phyloP scores from a whole-genome alignment of 2,113 vertebrate species.

The Daphoenositta chrysoptera region DNA sequence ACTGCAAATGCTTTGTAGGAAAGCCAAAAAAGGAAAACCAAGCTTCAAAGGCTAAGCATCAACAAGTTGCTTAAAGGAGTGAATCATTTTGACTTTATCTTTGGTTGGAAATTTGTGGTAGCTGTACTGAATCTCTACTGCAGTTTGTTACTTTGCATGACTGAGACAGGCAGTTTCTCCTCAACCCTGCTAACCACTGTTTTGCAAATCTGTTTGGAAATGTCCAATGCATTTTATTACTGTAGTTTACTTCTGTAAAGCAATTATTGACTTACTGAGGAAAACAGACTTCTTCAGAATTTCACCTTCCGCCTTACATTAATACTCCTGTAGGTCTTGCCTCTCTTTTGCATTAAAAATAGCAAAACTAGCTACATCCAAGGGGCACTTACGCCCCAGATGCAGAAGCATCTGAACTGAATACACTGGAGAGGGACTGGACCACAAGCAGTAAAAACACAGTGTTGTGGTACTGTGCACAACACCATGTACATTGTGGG shows the following conservation, averaged over 20 bases:
- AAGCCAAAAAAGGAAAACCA: neutral
- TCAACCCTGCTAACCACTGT: rapidly evolving
- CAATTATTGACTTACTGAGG: neutral
- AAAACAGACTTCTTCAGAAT: neutral
- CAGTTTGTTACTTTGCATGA: neutral
- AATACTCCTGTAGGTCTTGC: neutral
- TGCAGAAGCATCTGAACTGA: neutral
- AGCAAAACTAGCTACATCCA: neutral
- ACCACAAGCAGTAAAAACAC: neutral
- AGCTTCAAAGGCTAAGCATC: neutral
- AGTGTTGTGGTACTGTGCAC: rapidly evolving
- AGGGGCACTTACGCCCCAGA: neutral
- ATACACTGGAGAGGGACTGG: neutral
- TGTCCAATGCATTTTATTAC: neutral
- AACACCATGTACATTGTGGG: neutral
- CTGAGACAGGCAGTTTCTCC: neutral
- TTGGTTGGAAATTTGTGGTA: neutral
- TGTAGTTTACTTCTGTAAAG: neutral
- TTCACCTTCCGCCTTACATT: neutral
- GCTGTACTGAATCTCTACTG: neutral
- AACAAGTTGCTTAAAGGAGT: neutral
- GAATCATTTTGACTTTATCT: neutral
- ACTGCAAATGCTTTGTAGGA: neutral
- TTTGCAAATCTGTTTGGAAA: neutral
- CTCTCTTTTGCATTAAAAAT: neutral